Percentiles rank a stretch among this genome's conserved stretches.
phyloP scores from a whole-genome alignment of 2,113 vertebrate species.

The Phyllostomus hastatus region DNA sequence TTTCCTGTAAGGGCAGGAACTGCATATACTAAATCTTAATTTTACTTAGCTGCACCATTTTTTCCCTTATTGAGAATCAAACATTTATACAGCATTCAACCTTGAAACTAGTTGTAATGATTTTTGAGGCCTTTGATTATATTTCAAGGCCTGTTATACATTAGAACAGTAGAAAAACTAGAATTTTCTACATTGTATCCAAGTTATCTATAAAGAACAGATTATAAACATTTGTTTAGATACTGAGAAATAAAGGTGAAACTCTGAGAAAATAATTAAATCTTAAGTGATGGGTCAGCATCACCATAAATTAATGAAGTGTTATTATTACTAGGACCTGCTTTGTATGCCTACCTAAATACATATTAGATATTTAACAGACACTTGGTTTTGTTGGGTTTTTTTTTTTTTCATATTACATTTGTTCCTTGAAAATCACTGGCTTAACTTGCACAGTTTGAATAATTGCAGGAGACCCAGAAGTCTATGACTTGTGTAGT shows the following conservation, averaged over 20 bases:
- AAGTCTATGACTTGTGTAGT: slow-evolving; percentile 9
- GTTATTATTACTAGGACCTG: not conserved
- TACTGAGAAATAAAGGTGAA: slow-evolving; percentile 22
- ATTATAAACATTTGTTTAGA: slow-evolving; percentile 33
- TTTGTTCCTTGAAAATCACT: not conserved
- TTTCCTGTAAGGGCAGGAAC: not conserved
- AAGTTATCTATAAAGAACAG: slow-evolving; percentile 22
- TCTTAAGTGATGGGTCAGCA: not conserved
- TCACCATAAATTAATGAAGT: not conserved
- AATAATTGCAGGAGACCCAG: slow-evolving; percentile 23
- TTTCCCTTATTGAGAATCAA: not conserved
- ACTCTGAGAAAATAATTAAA: not conserved
- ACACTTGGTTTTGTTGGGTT: too few relatives aligned
- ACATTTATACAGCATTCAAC: not conserved
- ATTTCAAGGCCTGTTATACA: not conserved
- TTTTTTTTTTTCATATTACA: not conserved
- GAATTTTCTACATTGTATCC: not conserved
- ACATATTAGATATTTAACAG: not conserved
- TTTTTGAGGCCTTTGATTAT: slow-evolving; percentile 32
- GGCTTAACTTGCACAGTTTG: not conserved
- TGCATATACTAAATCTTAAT: not conserved
- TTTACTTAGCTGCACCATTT: not conserved
- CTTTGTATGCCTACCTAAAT: not conserved
- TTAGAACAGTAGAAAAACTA: slow-evolving; percentile 33
- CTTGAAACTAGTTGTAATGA: slow-evolving; percentile 9